Evolutionary conservation across 2,888 invertebrate species (phyloP).

Genomic region (Branchinecta sandiegonensis): DNA sequence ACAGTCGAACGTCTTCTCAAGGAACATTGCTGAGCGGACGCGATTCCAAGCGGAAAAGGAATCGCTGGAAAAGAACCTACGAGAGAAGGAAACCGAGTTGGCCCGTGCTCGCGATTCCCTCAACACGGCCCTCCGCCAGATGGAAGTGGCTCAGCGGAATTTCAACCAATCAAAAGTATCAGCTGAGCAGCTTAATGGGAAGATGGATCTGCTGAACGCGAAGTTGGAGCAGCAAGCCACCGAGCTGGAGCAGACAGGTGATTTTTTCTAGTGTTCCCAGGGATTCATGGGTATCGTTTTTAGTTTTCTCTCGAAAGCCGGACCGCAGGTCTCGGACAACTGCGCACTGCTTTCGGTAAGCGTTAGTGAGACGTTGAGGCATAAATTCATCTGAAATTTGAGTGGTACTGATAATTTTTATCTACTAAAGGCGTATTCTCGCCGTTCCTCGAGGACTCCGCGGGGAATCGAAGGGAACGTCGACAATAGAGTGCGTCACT

Average conservation of each 20-base stretch:
- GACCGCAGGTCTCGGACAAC: too few species aligned
- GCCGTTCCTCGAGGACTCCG: too few species aligned
- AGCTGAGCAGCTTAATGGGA: neutral
- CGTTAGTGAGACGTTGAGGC: too few species aligned
- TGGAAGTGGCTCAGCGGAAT: neutral
- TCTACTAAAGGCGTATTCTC: too few species aligned
- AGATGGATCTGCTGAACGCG: neutral
- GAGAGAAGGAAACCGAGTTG: neutral
- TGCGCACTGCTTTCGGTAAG: too few species aligned
- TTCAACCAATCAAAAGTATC: neutral
- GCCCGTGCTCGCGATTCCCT: neutral
- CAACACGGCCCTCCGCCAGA: neutral
- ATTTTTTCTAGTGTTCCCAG: neutral
- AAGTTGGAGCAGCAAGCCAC: neutral
- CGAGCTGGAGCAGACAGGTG: neutral
- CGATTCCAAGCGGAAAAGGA: conserved; percentile 2
- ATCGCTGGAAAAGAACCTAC: conserved; percentile 6
- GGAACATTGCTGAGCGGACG: neutral
- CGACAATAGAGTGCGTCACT: too few species aligned
- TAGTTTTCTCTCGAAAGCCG: too few species aligned
- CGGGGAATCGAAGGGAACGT: too few species aligned
- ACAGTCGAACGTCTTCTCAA: neutral
- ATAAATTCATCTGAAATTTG: too few species aligned
- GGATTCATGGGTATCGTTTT: too few species aligned
- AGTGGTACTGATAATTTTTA: too few species aligned